Evolutionary conservation across 2,888 invertebrate genomes (phyloP).

Genomic region (Agrochola litura): DNA sequence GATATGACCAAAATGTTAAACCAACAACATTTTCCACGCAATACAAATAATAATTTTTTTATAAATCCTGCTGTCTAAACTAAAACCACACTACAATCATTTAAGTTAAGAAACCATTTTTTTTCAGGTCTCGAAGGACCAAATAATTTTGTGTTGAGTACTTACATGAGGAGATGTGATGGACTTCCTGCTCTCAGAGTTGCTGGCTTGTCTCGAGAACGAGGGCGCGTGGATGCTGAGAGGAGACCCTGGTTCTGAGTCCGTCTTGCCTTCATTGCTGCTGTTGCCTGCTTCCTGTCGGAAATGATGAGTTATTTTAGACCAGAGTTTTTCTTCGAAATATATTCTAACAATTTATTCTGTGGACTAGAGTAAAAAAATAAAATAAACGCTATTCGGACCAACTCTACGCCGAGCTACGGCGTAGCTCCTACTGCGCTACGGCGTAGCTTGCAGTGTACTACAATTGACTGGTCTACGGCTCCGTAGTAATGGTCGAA

Average conservation of each 20-base stretch:
- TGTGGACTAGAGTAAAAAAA: too few species aligned
- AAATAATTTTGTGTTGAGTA: conserved; percentile 24
- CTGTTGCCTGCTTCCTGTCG: conserved; percentile 85
- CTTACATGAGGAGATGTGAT: conserved; percentile 84
- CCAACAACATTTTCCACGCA: too few species aligned
- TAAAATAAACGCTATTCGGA: too few species aligned
- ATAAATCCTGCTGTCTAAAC: too few species aligned
- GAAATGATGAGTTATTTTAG: neutral
- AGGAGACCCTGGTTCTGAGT: conserved; percentile 87
- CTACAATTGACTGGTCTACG: neutral
- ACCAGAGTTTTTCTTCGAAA: neutral
- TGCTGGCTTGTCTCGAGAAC: conserved; percentile 85
- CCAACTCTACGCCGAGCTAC: neutral
- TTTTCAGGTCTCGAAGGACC: too few species aligned
- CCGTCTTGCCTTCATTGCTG: conserved; percentile 86
- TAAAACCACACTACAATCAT: too few species aligned
- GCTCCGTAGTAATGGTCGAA: neutral
- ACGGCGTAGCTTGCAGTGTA: conserved; percentile 1
- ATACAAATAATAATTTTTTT: too few species aligned
- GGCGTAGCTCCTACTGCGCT: neutral
- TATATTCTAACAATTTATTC: neutral
- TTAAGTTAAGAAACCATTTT: too few species aligned
- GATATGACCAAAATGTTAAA: too few species aligned
- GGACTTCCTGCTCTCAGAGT: conserved; percentile 83
- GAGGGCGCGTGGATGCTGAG: conserved; percentile 82